Evolutionary conservation across 2,113 vertebrate species (phyloP).

Genomic region (Echinops telfairi): DNA sequence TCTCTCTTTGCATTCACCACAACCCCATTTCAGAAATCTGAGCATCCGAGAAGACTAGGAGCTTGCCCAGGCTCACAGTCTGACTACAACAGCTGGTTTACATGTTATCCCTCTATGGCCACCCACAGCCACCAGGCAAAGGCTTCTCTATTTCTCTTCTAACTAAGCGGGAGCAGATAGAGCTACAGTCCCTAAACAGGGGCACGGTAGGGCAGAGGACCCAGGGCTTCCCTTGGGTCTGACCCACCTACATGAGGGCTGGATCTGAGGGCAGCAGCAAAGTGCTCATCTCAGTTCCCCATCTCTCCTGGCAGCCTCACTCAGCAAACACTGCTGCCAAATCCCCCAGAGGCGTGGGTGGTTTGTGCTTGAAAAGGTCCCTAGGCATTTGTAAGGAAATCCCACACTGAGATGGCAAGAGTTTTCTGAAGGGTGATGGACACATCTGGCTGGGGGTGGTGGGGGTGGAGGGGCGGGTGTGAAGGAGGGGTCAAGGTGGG

Average conservation of each 20-base stretch:
- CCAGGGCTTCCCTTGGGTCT: background rate
- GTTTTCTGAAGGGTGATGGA: slow-evolving; percentile 20
- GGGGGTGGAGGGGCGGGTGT: background rate
- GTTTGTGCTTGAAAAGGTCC: slow-evolving; percentile 31
- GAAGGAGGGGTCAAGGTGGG: background rate
- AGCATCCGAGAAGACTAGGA: background rate
- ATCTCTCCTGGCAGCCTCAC: background rate
- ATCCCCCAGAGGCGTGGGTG: background rate
- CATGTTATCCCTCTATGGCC: background rate
- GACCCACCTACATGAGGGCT: background rate
- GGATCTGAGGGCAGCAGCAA: background rate
- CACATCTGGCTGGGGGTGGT: background rate
- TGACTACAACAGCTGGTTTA: background rate
- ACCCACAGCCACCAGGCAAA: background rate
- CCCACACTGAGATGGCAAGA: background rate
- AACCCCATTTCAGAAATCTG: background rate
- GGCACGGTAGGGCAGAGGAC: background rate
- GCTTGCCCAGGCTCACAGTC: background rate
- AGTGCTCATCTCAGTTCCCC: background rate
- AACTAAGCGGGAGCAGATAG: background rate
- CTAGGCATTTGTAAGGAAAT: slow-evolving; percentile 44
- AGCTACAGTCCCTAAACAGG: background rate
- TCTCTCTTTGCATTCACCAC: background rate
- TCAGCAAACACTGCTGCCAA: background rate
- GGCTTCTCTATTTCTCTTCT: background rate